Evolutionary conservation across 2,888 invertebrate genomes (phyloP), one percentile per base, ranked within the genome.

Genomic region (Beris morrisii): DNA sequence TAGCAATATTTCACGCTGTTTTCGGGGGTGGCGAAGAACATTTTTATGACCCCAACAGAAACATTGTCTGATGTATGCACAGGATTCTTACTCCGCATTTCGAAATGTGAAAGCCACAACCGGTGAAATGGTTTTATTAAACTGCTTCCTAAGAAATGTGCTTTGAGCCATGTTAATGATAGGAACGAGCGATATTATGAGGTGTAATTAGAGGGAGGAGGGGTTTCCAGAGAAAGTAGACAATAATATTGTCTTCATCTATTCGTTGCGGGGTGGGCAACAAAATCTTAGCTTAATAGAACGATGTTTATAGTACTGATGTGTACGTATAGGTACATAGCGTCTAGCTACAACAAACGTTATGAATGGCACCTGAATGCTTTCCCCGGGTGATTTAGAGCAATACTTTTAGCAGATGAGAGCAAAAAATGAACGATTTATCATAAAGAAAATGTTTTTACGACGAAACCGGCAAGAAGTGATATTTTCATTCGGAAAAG

Each of bases 21-120:
- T 13, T 52, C 52, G 38, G 38, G 38, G 12, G 11, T 11, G 50
- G 1, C 5, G 11, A 15, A 9, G 31, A 13, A n/a, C n/a, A 61
- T 61, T 61, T 61, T 61, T 61, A 61, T 61, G 61, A 61, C 61
- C 61, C 43, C 50, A 61, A 61, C 50, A 32, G 50, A 50, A 61
- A 52, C 50, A 50, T 50, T 59, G 59, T 48, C 46, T 15, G 22
- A 52, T 31, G 28, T 31, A 30, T 11, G 13, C 12, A 4, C 28
- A 12, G 31, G 32, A 31, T 9, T 12, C 28, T 22, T n/a, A 31
- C 7, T 32, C 15, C 52, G n/a, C 31, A 11, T n/a, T 48, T 31
- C 43, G 28, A 52, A 38, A 38, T 32, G 46, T 61, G 61, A 50
- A 61, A 22, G 32, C 61, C 52, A 22, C 43, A 50, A 61, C 52